A percentile compares a stretch with the other conserved stretches of the same genome.
These are phyloP conservation scores for Aspidiotus rigidus DNA, from an alignment of 2,888 invertebrate genomes.

Conservation along the genomic window DNA sequence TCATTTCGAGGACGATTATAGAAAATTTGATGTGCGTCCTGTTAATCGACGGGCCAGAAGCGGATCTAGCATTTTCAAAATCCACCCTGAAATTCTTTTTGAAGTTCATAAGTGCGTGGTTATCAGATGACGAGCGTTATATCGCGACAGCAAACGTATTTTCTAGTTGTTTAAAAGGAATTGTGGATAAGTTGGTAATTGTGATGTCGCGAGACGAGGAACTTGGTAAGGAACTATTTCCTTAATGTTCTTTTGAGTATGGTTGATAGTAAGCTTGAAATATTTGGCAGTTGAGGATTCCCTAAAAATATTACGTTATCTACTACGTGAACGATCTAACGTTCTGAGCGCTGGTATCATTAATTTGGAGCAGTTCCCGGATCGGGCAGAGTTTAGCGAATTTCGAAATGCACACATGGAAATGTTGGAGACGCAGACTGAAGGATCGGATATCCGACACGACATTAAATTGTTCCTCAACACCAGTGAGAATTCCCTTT, in stretches of 20 bases:
- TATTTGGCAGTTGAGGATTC: no score
- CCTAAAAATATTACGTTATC: neutral
- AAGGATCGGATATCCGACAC: slow-evolving; percentile 41
- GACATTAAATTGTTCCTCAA: slow-evolving; percentile 49
- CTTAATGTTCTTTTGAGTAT: neutral
- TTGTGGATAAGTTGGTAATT: slow-evolving; percentile 6
- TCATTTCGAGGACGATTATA: slow-evolving; percentile 9
- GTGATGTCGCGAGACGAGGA: neutral
- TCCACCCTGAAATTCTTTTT: slow-evolving; percentile 14
- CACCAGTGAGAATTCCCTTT: slow-evolving; percentile 40
- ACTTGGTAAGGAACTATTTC: neutral
- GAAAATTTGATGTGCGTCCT: slow-evolving; percentile 12
- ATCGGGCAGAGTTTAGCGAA: slow-evolving; percentile 41
- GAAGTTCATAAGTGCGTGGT: slow-evolving; percentile 5
- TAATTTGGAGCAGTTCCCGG: slow-evolving; percentile 49
- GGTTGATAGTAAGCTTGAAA: no score
- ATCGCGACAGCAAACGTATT: neutral
- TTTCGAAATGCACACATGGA: slow-evolving; percentile 42
- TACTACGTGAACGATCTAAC: neutral
- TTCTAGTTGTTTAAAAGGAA: neutral
- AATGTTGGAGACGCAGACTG: slow-evolving; percentile 41
- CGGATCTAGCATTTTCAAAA: neutral
- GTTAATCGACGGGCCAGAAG: neutral
- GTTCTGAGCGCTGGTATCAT: slow-evolving; percentile 42
- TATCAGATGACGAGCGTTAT: neutral